phyloP scores from a whole-genome alignment of 1,140 invertebrate genomes.

The Trachymyrmex cornetzi region DNA sequence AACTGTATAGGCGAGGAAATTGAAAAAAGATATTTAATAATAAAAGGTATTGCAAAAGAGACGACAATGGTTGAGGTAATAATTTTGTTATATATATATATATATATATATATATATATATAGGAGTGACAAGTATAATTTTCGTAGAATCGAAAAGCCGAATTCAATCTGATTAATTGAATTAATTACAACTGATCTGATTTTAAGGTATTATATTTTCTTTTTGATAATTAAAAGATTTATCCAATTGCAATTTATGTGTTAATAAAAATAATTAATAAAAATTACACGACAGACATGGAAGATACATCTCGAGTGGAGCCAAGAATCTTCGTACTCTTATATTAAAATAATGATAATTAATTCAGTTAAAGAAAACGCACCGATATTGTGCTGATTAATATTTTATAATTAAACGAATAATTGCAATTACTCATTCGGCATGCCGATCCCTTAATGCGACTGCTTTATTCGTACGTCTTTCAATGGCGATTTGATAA shows the following conservation, averaged over 20 bases:
- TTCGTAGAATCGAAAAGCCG: neutral
- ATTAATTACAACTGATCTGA: neutral
- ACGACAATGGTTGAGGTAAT: constrained; percentile 8
- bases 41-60: constrained; percentile 28
- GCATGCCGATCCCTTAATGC: neutral
- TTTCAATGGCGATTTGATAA: neutral
- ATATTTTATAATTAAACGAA: neutral
- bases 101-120: too few species aligned
- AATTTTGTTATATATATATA: neutral
- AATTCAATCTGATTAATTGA: neutral
- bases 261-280: neutral
- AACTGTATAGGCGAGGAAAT: constrained; percentile 41
- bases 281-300: neutral
- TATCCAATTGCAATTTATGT: neutral
- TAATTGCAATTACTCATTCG: neutral
- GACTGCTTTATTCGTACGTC: too few species aligned
- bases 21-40: constrained; percentile 31
- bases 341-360: neutral
- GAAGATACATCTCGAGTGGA: neutral
- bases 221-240: constrained; percentile 33
- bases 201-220: neutral
- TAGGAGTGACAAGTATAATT: neutral
- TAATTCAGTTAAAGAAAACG: neutral
- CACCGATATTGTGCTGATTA: neutral
- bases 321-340: neutral